These are phyloP conservation scores for Aculops lycopersici DNA, from an alignment of 1,140 invertebrate genomes.

Conservation along the genomic window DNA sequence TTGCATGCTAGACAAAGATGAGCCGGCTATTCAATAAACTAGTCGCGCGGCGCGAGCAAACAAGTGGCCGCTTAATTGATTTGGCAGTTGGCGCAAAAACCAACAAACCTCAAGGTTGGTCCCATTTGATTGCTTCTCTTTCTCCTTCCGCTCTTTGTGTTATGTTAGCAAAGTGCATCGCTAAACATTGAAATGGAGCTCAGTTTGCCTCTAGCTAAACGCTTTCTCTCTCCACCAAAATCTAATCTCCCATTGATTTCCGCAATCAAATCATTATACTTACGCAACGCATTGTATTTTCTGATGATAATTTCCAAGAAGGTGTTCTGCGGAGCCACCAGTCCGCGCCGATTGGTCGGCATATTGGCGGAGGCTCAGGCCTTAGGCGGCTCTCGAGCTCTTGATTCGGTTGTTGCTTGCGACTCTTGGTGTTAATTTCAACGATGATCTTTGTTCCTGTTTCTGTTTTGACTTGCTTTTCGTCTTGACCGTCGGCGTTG, in stretches of 20 bases:
- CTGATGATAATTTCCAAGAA: constrained; percentile 96
- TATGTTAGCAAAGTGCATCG: too few species aligned
- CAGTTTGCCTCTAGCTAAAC: background rate
- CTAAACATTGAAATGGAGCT: background rate
- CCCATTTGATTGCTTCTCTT: too few species aligned
- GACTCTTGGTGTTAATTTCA: background rate
- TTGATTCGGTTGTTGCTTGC: background rate
- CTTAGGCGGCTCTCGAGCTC: background rate
- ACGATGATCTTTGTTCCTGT: background rate
- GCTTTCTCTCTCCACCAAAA: background rate
- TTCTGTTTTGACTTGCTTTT: background rate
- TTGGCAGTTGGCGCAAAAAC: too few species aligned
- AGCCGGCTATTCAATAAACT: too few species aligned
- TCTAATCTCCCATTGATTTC: too few species aligned
- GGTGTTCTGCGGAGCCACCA: constrained; percentile 97
- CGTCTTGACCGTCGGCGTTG: background rate
- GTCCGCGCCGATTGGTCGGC: constrained; percentile 73
- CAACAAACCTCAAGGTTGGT: too few species aligned
- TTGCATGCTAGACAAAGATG: too few species aligned
- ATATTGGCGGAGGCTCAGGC: constrained; percentile 24
- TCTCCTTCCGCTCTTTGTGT: too few species aligned
- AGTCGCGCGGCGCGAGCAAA: too few species aligned
- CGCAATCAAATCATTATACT: too few species aligned
- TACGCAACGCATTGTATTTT: constrained; percentile 83
- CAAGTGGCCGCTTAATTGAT: too few species aligned